These are phyloP conservation scores for Alectoris magna DNA, from an alignment of 2,797 vertebrate species.

Conservation along the genomic window DNA sequence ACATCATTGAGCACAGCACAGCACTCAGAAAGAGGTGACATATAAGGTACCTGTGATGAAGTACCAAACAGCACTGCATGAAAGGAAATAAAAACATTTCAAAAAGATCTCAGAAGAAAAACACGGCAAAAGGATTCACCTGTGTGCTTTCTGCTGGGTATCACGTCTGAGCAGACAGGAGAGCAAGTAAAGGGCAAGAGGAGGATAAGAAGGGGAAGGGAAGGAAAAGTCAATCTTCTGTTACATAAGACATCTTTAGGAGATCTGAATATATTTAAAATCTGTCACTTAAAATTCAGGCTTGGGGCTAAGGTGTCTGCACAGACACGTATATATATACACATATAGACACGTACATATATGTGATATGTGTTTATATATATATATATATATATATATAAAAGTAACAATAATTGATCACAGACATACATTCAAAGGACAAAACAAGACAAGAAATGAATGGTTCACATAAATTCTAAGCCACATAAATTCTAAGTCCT, in stretches of 20 bases:
- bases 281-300: not conserved
- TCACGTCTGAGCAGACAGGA: not conserved
- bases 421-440: not conserved
- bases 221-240: not conserved
- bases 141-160: not conserved
- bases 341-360: too few species aligned
- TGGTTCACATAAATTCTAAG: not conserved
- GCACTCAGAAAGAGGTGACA: not conserved
- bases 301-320: not conserved
- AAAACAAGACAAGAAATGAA: not conserved
- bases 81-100: not conserved
- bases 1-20: not conserved
- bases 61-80: not conserved
- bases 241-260: not conserved
- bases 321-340: too few species aligned
- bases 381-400: too few species aligned
- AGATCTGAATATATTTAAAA: not conserved
- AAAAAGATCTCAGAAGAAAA: not conserved
- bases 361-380: too few species aligned
- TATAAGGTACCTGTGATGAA: not conserved
- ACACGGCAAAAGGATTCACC: not conserved
- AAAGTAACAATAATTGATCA: not conserved
- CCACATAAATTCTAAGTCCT: too few species aligned
- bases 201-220: not conserved
- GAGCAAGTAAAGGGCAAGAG: not conserved